A percentile compares a stretch with the other conserved stretches of the same genome.
Conservation (phyloP, 1,140 invertebrate genomes). For the Hyles euphorbiae region DNA sequence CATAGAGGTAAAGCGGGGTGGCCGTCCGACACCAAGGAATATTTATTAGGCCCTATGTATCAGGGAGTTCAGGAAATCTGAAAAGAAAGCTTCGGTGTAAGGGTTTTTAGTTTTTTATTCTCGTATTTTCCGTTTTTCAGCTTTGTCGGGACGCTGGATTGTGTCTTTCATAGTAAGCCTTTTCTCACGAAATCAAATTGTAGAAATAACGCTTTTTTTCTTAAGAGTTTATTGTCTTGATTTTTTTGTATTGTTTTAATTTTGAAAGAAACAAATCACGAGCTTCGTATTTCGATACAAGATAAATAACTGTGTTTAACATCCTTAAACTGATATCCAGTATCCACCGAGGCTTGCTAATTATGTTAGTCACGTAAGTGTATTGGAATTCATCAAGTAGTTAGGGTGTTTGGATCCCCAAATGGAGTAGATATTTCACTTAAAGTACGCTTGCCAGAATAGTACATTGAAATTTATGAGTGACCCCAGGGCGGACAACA, state of each 20-base stretch:
- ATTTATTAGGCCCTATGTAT: conserved; percentile 36
- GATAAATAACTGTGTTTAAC: no score
- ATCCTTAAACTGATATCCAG: no score
- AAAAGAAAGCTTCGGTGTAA: conserved; percentile 20
- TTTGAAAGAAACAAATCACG: no score
- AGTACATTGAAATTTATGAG: conserved; percentile 56
- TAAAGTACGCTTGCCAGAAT: conserved; percentile 46
- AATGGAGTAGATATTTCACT: conserved; percentile 54
- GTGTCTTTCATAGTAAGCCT: background rate
- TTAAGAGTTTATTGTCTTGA: no score
- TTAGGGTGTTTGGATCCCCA: conserved; percentile 45
- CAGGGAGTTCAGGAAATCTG: conserved; percentile 27
- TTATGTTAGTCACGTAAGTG: conserved; percentile 25
- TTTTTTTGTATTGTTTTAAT: no score
- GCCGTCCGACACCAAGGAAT: conserved; percentile 25
- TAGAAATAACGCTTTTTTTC: no score
- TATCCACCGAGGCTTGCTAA: background rate
- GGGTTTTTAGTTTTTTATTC: conserved; percentile 21
- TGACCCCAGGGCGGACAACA: conserved; percentile 39
- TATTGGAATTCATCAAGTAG: conserved; percentile 47
- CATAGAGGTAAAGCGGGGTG: conserved; percentile 8
- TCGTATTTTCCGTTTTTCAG: conserved; percentile 2
- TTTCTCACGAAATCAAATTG: no score
- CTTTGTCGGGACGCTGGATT: background rate
- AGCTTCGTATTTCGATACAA: no score